Conservation (phyloP, 2,797 vertebrate species). For the Potorous gilbertii region DNA sequence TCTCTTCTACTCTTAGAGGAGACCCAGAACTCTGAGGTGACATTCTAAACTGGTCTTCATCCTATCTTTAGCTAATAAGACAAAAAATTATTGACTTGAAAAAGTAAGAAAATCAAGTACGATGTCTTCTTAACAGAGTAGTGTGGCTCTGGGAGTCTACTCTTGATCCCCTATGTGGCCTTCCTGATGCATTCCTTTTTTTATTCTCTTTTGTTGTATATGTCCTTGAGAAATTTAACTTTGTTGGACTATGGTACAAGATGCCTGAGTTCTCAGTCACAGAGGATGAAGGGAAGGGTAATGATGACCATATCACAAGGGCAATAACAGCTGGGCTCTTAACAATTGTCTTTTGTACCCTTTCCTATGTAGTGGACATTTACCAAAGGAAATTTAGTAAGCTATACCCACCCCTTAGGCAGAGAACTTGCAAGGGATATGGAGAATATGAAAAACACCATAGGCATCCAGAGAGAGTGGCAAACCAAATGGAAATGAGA, state of each 20-base stretch:
- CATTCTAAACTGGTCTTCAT: neutral
- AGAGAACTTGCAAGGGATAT: neutral
- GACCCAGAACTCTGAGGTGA: neutral
- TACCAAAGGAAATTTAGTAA: neutral
- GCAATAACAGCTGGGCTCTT: neutral
- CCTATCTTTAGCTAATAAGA: neutral
- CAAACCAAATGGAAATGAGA: neutral
- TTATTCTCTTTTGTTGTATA: neutral
- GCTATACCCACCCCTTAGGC: neutral
- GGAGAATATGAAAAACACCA: neutral
- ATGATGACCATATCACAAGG: neutral
- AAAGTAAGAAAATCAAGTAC: neutral
- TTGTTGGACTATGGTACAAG: neutral
- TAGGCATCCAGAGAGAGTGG: neutral
- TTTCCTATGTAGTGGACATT: neutral
- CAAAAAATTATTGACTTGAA: neutral
- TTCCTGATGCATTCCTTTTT: neutral
- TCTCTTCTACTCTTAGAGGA: neutral
- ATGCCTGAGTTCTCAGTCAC: neutral
- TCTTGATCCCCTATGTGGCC: neutral
- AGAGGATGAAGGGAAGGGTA: neutral
- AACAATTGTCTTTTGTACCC: neutral
- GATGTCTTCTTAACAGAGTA: neutral
- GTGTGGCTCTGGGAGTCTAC: neutral
- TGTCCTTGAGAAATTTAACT: neutral